Evolutionary conservation across 2,113 vertebrate species (phyloP), one percentile per base, ranked within the genome.

Genomic region (Heteronetta atricapilla): DNA sequence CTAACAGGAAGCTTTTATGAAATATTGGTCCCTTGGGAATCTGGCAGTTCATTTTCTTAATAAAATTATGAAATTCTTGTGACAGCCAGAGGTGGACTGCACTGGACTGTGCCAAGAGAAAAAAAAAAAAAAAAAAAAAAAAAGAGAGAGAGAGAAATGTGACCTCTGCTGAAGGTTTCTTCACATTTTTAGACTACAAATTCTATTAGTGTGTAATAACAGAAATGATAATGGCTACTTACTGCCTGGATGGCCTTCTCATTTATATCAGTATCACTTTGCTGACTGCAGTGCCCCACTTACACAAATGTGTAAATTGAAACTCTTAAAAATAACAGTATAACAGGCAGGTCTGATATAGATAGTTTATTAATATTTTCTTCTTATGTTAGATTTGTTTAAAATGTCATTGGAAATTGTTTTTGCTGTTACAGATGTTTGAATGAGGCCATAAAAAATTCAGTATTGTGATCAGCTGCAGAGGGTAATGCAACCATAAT

Each of bases 401-500:
- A 67, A 34, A 67, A 88, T 74, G 42, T 67, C 48, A 74, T 5
- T 63, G 85, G 82, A 94, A 81, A 86, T 60, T 23, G 42, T 21
- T 89, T 91, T 88, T 82, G 19, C 68, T 86, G 20, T 81, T 91
- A 52, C 29, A 68, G 60, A 86, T 83, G n/a, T 72, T 86, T 75
- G 72, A 91, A 87, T 31, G 56, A 86, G n/a, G 14, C 29, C 13
- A 31, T 67, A 82, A 85, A 74, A 46, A 40, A n/a, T 21, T 18
- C 1, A 1, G 18, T 42, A 42, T 46, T 89, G 60, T 83, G 46
- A 93, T 95, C 66, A 90, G 44, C 79, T 74, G 79, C 34, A 94
- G 56, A 86, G 64, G 31, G 73, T 60, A 91, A 91, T 90, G 52
- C 18, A 78, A 68, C 26, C 50, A 16, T 88, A 95, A 95, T 52